Conservation (phyloP, 1,140 invertebrate genomes). For the Trichonephila inaurata region DNA sequence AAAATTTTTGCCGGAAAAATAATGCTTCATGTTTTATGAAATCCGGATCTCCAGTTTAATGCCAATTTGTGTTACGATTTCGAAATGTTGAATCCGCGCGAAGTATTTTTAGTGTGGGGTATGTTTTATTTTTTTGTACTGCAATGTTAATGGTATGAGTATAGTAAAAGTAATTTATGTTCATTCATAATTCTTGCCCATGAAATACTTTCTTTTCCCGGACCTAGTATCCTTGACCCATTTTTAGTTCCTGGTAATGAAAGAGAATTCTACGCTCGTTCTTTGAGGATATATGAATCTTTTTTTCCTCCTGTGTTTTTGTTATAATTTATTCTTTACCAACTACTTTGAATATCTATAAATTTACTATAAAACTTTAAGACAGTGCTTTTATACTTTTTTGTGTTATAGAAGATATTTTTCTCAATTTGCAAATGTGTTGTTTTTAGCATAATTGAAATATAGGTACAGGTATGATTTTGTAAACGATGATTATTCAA, state of each 20-base stretch:
- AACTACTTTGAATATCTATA: not conserved
- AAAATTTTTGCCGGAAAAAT: too few relatives aligned
- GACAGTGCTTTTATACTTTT: too few relatives aligned
- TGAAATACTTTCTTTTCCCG: conserved; percentile 20
- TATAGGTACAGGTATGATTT: conserved; percentile 1
- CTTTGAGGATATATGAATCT: not conserved
- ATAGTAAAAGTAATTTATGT: not conserved
- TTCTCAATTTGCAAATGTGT: too few relatives aligned
- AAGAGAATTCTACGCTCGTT: not conserved
- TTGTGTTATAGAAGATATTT: too few relatives aligned
- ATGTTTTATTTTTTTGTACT: too few relatives aligned
- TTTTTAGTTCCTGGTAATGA: conserved; percentile 59
- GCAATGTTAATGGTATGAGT: too few relatives aligned
- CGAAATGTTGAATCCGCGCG: too few relatives aligned
- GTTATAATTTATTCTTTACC: not conserved
- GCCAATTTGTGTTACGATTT: too few relatives aligned
- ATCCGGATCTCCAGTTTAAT: too few relatives aligned
- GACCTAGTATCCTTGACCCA: conserved; percentile 43
- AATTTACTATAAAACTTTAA: too few relatives aligned
- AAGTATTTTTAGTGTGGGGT: too few relatives aligned
- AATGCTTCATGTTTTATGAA: too few relatives aligned
- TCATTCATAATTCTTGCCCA: not conserved
- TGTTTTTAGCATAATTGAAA: not conserved
- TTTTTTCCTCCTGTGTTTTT: conserved; percentile 2
- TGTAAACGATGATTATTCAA: not conserved